Percentiles rank a stretch among this genome's conserved stretches.
These are phyloP conservation scores for Ploceus nigricollis DNA, from an alignment of 2,113 vertebrate species.

Conservation along the genomic window DNA sequence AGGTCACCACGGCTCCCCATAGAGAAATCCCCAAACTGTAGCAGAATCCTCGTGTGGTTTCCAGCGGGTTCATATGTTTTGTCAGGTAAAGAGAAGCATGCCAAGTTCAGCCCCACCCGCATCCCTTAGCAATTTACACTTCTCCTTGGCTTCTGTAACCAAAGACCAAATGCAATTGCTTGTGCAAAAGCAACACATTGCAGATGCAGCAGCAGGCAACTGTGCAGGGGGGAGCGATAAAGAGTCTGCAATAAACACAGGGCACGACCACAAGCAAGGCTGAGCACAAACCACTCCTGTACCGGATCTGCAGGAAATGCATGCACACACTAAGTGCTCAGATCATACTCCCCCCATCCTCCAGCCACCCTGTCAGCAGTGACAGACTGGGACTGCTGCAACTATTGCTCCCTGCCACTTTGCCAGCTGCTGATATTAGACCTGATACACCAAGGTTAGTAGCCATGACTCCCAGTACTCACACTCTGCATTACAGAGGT, in stretches of 20 bases:
- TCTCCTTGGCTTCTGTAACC: not conserved
- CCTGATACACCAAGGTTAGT: not conserved
- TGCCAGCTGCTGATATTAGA: not conserved
- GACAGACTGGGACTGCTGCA: not conserved
- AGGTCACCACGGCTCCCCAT: accelerated
- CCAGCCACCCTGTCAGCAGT: not conserved
- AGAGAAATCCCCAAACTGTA: not conserved
- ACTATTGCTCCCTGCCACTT: not conserved
- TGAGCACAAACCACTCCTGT: not conserved
- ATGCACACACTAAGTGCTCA: accelerated
- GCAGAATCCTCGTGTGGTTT: not conserved
- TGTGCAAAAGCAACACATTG: accelerated
- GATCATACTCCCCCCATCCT: not conserved
- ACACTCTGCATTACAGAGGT: not conserved
- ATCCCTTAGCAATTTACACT: not conserved
- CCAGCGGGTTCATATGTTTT: not conserved
- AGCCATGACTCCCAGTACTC: not conserved
- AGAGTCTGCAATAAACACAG: not conserved
- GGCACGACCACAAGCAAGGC: accelerated
- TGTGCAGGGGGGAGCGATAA: not conserved
- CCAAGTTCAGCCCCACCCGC: not conserved
- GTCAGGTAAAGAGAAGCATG: not conserved
- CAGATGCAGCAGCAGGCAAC: accelerated
- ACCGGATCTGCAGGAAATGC: accelerated
- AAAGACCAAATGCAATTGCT: not conserved